Evolutionary conservation across 2,797 vertebrate genomes (phyloP).

Genomic region (Poeciliopsis gracilis): DNA sequence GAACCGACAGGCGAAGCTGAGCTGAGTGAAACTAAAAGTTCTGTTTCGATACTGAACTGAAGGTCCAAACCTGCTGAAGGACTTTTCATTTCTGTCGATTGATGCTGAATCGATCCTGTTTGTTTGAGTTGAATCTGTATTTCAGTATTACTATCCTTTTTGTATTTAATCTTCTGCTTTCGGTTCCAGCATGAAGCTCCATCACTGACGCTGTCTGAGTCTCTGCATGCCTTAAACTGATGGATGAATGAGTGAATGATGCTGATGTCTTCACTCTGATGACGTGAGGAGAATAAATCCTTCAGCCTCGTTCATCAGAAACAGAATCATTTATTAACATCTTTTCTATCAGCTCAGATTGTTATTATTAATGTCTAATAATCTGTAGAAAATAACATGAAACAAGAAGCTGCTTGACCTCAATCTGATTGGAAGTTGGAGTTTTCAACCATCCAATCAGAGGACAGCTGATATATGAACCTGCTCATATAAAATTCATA

Average conservation of each 20-base stretch:
- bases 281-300: conserved; percentile 63
- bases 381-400: not conserved
- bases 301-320: conserved; percentile 11
- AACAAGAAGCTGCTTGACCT: too few species aligned
- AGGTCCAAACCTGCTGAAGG: conserved; percentile 1
- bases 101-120: not conserved
- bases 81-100: conserved; percentile 3
- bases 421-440: not conserved
- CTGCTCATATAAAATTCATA: not conserved
- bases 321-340: not conserved
- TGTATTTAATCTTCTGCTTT: conserved; percentile 49
- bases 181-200: conserved; percentile 43
- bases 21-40: not conserved
- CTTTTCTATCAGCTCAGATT: not conserved
- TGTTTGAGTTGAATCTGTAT: conserved; percentile 31
- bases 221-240: conserved; percentile 68
- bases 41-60: not conserved
- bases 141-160: conserved; percentile 59
- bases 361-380: not conserved
- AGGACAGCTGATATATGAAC: not conserved
- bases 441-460: not conserved
- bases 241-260: conserved; percentile 34
- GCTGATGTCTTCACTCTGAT: conserved; percentile 39
- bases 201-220: conserved; percentile 27
- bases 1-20: too few species aligned